Evolutionary conservation across 2,113 vertebrate species (phyloP), one percentile per base, ranked within the genome.

Genomic region (Caretta caretta): DNA sequence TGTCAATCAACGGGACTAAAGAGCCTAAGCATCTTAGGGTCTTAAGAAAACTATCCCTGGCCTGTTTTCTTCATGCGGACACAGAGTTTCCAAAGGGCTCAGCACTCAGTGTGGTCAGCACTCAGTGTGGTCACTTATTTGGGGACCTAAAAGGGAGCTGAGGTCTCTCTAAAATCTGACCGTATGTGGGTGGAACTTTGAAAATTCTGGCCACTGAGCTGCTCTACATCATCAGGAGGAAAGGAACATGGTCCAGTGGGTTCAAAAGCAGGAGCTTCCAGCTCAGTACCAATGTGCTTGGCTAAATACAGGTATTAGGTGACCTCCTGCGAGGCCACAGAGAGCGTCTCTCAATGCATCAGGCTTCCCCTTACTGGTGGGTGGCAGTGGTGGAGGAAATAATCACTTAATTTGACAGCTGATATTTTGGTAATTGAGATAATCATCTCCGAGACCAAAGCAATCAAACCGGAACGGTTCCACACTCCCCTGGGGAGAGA

Each of bases 401-500:
- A 48, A 78, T 78, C 38, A 57, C 81, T 51, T 59, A 46, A 83
- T 10, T 25, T 59, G 53, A 31, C 81, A 38, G 16, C 38, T 6
- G 81, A 57, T 6, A 42, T 56, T 57, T 54, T 19, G 22, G 53
- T 48, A 78, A 78, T 78, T 48, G 12, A 78, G 81, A 5, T 54
- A 19, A 12, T 17, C 35, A n/a, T 24, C 11, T 78, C 75, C 1
- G 8, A 22, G 57, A 48, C 19, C 85, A n/a, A 29, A 17, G 31
- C 65, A 2, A 69, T 35, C 11, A 38, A 24, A 85, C 59, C 13
- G 24, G 48, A 49, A 69, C 22, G 20, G 13, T 48, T 48, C 25
- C 6, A 6, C 49, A 38, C 29, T 6, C 2, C 69, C 42, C 78
- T 20, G 0, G 0, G 0, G 48, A 79, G 87, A 27, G 4, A n/a